These are phyloP conservation scores for Dicaeum eximium DNA, from an alignment of 2,113 vertebrate species.

Conservation along the genomic window DNA sequence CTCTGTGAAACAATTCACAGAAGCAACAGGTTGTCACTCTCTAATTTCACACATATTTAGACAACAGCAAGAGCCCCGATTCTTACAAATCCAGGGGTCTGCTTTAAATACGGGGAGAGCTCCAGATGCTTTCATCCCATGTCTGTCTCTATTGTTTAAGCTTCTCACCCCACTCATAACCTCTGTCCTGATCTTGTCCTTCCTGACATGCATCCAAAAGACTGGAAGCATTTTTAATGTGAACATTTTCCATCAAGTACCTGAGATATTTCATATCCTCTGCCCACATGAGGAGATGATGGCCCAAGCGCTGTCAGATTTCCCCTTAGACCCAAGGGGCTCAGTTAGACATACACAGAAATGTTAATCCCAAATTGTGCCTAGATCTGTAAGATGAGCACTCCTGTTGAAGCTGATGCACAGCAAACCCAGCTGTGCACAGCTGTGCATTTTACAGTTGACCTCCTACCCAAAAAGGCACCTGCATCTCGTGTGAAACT, in stretches of 20 bases:
- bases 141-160: not conserved
- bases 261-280: not conserved
- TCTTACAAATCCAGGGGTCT: not conserved
- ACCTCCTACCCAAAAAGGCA: not conserved
- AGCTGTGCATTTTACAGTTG: not conserved
- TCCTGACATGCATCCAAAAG: not conserved
- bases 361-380: not conserved
- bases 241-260: not conserved
- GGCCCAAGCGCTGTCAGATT: not conserved
- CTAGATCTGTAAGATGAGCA: not conserved
- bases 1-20: not conserved
- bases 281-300: not conserved
- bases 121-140: not conserved
- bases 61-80: not conserved
- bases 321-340: not conserved
- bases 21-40: not conserved
- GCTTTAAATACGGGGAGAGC: not conserved
- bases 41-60: not conserved
- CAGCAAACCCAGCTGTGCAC: not conserved
- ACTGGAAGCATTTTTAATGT: not conserved
- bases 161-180: not conserved
- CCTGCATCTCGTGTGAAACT: not conserved
- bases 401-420: not conserved
- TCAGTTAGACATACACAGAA: not conserved
- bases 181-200: not conserved